Evolutionary conservation across 1,140 invertebrate genomes (phyloP), one percentile per base, ranked within the genome.

Genomic region (Xylocopa sonorina): DNA sequence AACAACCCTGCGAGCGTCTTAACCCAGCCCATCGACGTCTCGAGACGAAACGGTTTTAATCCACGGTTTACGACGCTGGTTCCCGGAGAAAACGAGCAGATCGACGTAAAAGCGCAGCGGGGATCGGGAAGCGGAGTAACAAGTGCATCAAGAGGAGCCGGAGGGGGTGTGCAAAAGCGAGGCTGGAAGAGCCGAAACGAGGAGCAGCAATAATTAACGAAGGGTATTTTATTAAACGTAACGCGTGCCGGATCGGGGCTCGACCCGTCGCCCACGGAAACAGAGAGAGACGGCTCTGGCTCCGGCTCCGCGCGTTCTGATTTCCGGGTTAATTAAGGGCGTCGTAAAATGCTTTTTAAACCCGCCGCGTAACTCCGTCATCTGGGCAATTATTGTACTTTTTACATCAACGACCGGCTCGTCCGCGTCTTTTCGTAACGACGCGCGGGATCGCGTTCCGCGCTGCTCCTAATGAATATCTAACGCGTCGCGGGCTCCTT

Each of bases 401-500:
- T 78, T 82, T 79, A 64, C 57, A 55, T 50, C 55, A 41, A 34
- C 51, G 41, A 24, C 55, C 24, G 14, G 41, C 51, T 41, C 63
- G 48, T 64, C 71, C 41, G 67, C 55, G 83, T 55, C 41, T 78
- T 68, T 46, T 53, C 43, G 38, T 55, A n/a, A 48, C 48, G 71
- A 74, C 67, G 73, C 24, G 55, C 72, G 41, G 24, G 63, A 43
- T 66, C 46, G 50, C 67, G 62, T 72, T 72, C 68, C 73, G 71
- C 77, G 64, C 41, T 32, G 57, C 67, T 71, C 73, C 84, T 82
- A 85, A 86, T 86, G 83, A 86, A 86, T 86, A 85, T 84, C 83
- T 85, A 86, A 86, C 83, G 60, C 75, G 71, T 41, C 43, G 48
- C 34, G 78, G 51, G 64, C 69, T 85, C 48, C 80, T 85, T 78